A percentile compares a stretch with the other conserved stretches of the same genome.
phyloP scores from a whole-genome alignment of 2,888 invertebrate genomes.

The Chirona hameri region DNA sequence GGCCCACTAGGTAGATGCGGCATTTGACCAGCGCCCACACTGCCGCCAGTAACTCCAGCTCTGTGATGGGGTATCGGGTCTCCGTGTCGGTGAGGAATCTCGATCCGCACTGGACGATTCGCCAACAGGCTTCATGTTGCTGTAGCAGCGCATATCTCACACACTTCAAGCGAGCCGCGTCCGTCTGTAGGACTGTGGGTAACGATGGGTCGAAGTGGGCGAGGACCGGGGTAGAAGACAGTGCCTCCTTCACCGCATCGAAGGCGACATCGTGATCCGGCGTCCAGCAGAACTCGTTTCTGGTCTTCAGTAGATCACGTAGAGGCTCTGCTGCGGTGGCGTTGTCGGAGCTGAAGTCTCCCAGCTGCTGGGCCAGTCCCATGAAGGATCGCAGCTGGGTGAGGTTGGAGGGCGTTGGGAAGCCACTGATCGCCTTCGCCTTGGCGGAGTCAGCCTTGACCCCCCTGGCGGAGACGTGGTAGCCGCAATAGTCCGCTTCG shows the following conservation, averaged over 20 bases:
- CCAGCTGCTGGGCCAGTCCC: background rate
- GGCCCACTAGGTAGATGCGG: conserved; percentile 28
- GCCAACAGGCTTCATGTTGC: background rate
- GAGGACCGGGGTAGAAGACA: background rate
- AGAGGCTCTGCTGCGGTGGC: background rate
- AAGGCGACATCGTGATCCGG: background rate
- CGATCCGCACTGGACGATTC: conserved; percentile 10
- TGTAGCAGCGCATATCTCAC: background rate
- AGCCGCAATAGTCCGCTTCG: background rate
- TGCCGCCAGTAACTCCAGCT: conserved; percentile 35
- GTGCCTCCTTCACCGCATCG: background rate
- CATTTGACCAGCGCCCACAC: conserved; percentile 34
- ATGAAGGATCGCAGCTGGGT: background rate
- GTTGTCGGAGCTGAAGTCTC: background rate
- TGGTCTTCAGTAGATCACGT: background rate
- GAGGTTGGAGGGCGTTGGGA: background rate
- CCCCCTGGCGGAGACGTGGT: background rate
- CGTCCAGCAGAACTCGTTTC: background rate
- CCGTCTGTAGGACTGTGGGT: background rate
- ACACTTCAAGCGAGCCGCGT: background rate
- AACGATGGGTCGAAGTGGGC: background rate
- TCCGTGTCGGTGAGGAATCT: conserved; percentile 35
- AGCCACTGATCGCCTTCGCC: background rate
- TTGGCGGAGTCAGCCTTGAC: background rate
- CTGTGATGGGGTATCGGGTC: conserved; percentile 34